Base-by-base conservation (phyloP, 2,113 vertebrate species). In the Eolophus roseicapilla region DNA sequence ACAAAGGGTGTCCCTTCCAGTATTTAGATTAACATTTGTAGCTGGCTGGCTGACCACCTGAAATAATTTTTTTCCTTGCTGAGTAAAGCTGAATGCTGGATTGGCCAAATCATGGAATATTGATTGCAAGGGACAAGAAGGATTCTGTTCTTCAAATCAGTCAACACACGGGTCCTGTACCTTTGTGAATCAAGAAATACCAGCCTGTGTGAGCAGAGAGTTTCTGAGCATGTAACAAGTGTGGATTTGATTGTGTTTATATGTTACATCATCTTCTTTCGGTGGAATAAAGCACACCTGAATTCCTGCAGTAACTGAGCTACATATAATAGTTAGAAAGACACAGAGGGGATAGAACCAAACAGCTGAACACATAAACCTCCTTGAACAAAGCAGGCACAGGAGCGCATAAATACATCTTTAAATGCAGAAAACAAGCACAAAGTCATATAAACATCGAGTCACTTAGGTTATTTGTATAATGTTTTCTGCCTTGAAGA, bases 401-500 rank as follows among this genome's bases (percentile, higher is more conserved):
- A 71, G 57, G 65, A 94, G 73, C 24, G 24, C 80, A 92, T 73
- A 83, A 92, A 93, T 78, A 68, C 73, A 81, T 86, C 76, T 84
- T 92, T 64, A 93, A 96, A 94, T 79, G 80, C 52, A 86, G 77
- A 88, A 92, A 90, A 92, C 76, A 86, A 84, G 60, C 60, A 95
- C 57, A 31, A 81, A 83, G 77, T 95, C 86, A 88, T 57, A 88
- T 71, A 92, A 95, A 88, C 69, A 92, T 76, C 9, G 1, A 93
- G 44, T 57, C 82, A 88, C 83, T 94, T 91, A 95, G 41, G 73
- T 91, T 93, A 90, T 95, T 94, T 95, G 79, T 96, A 69, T 85
- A 88, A 85, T 79, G 71, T 91, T 94, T 95, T 83, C 91, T 87
- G 65, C 86, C 69, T 92, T 92, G 82, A 95, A 96, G 92, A 65